Evolutionary conservation across 2,113 vertebrate genomes (phyloP), one percentile per base, ranked within the genome.

Genomic region (Natator depressus): DNA sequence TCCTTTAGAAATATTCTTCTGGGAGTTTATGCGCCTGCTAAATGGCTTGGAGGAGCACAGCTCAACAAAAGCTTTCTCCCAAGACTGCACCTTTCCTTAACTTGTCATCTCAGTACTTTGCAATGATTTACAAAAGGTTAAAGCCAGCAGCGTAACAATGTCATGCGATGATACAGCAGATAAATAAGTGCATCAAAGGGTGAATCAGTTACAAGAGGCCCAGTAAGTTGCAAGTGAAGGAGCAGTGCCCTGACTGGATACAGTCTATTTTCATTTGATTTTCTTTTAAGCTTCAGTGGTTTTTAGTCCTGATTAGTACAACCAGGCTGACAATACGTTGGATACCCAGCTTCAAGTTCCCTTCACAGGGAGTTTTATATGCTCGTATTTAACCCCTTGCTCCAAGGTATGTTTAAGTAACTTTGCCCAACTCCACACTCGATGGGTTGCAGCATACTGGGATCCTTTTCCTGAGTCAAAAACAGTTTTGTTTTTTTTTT

Each of bases 401-500:
- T 79, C 79, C 42, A 75, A n/a, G 82, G 49, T 19, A 78, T 38
- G 65, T 17, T 46, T 76, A 47, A 47, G 75, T 47, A 47, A 47
- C 25, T 46, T 78, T 78, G 14, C 42, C 29, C 16, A 42, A 75
- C 62, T 25, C 46, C 25, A 3, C 2, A 20, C 89, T 9, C 29
- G 20, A 17, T n/a, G 10, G 82, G 88, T 83, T 93, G 57, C 87
- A 75, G 91, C 91, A 91, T 31, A 25, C 80, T 5, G 1, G 46
- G 24, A 84, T 57, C 54, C 50, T 88, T 82, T 87, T 86, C 84
- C 89, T 54, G 38, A 94, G 75, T 35, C 50, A 89, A 97, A 94
- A 20, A 24, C 91, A 65, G 46, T 89, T 42, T n/a, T 42, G 5
- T 42, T 42, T 42, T 42, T 42, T 42, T 42, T 42, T 42, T 42